These are phyloP conservation scores for Chaetoderma sp. DNA, from an alignment of 2,888 invertebrate species.

Conservation along the genomic window DNA sequence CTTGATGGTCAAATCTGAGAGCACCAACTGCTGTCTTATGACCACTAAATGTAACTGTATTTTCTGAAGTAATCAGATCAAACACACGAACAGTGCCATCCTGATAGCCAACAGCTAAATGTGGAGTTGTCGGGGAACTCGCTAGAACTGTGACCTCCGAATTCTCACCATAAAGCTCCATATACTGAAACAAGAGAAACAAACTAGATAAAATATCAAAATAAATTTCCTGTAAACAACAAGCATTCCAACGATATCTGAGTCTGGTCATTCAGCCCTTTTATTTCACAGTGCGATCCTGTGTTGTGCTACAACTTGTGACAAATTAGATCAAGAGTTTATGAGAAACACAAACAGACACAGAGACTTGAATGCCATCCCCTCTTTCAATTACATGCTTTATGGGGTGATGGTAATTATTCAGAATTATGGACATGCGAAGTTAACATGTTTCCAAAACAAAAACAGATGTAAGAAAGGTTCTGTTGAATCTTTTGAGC, in stretches of 20 bases:
- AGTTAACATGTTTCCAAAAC: too few relatives aligned
- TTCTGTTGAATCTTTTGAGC: too few relatives aligned
- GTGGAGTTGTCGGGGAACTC: slow-evolving; percentile 81
- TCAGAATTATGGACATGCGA: too few relatives aligned
- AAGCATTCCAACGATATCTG: not conserved
- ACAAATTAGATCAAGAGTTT: too few relatives aligned
- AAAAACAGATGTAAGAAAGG: too few relatives aligned
- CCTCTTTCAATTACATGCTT: too few relatives aligned
- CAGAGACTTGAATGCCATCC: too few relatives aligned
- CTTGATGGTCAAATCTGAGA: slow-evolving; percentile 84
- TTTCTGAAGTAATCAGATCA: slow-evolving; percentile 78
- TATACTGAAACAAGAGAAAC: slow-evolving; percentile 73
- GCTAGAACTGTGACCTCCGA: slow-evolving; percentile 82
- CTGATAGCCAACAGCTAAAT: slow-evolving; percentile 90
- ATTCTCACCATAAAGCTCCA: slow-evolving; percentile 84
- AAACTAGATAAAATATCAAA: too few relatives aligned
- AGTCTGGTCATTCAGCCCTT: not conserved
- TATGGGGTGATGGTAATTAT: too few relatives aligned
- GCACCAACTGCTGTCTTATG: slow-evolving; percentile 87
- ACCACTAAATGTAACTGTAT: slow-evolving; percentile 80
- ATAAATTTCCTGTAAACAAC: not conserved
- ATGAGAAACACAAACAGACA: too few relatives aligned
- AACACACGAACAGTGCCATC: slow-evolving; percentile 90
- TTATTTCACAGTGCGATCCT: not conserved
- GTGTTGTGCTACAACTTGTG: too few relatives aligned